These are phyloP conservation scores for Pantherophis alleghaniensis DNA, from an alignment of 2,797 vertebrate species.

Conservation along the genomic window DNA sequence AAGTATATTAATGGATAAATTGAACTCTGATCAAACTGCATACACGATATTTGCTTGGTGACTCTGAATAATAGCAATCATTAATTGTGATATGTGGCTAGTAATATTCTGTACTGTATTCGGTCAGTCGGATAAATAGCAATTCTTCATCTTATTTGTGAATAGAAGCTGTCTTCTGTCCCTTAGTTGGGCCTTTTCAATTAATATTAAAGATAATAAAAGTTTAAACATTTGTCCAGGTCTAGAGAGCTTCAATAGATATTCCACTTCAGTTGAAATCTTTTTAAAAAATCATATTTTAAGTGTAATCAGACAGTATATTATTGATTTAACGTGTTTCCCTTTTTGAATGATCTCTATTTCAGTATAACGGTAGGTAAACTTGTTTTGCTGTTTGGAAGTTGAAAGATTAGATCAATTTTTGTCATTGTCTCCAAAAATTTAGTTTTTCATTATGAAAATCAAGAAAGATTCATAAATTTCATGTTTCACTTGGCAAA, in stretches of 20 bases:
- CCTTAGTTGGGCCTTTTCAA: background rate
- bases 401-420: background rate
- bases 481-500: background rate
- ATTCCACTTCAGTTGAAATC: background rate
- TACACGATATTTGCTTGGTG: background rate
- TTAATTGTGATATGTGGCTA: background rate
- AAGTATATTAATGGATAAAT: conserved; percentile 27
- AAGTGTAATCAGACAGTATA: background rate
- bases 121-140: background rate
- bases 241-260: background rate
- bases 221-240: background rate
- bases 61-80: background rate
- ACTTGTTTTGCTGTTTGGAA: background rate
- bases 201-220: background rate
- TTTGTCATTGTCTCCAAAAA: background rate
- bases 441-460: background rate
- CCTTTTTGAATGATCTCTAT: background rate
- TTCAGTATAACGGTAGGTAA: background rate
- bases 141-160: background rate
- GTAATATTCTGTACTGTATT: background rate
- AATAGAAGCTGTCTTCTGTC: background rate
- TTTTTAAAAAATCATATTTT: background rate
- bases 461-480: background rate
- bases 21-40: conserved; percentile 2
- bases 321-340: background rate